Evolutionary conservation across 2,113 vertebrate species (phyloP).

Genomic region (Erpornis zantholeuca): DNA sequence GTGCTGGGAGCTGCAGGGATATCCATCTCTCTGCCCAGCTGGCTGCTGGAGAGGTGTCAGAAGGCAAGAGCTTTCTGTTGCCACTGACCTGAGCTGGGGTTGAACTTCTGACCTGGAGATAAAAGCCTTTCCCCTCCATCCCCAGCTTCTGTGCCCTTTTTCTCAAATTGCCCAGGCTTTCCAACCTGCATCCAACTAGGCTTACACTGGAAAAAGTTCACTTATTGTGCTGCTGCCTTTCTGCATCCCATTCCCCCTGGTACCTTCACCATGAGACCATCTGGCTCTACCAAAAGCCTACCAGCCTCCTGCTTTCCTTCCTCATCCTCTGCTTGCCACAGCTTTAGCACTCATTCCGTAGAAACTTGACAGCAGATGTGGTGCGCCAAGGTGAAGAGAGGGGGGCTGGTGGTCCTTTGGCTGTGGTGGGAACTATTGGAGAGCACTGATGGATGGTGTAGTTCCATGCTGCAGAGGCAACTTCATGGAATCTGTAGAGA

Average conservation of each 20-base stretch:
- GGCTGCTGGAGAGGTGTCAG: slow-evolving; percentile 13
- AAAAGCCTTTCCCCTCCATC: slow-evolving; percentile 11
- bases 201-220: background rate
- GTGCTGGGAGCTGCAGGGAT: background rate
- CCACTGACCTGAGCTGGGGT: background rate
- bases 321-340: background rate
- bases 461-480: background rate
- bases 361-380: accelerated
- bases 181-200: background rate
- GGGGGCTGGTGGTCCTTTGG: background rate
- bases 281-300: background rate
- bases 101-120: slow-evolving; percentile 35
- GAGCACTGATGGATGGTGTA: accelerated
- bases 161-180: background rate
- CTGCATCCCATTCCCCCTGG: background rate
- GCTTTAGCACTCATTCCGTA: background rate
- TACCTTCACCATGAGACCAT: background rate
- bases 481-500: background rate
- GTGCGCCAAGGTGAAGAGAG: background rate
- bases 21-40: slow-evolving; percentile 30
- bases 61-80: slow-evolving; percentile 3
- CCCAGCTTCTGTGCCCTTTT: background rate
- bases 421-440: background rate
- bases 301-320: background rate
- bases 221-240: background rate